Evolutionary conservation across 2,113 vertebrate species (phyloP), one percentile per base, ranked within the genome.

Genomic region (Zosterops borbonicus): DNA sequence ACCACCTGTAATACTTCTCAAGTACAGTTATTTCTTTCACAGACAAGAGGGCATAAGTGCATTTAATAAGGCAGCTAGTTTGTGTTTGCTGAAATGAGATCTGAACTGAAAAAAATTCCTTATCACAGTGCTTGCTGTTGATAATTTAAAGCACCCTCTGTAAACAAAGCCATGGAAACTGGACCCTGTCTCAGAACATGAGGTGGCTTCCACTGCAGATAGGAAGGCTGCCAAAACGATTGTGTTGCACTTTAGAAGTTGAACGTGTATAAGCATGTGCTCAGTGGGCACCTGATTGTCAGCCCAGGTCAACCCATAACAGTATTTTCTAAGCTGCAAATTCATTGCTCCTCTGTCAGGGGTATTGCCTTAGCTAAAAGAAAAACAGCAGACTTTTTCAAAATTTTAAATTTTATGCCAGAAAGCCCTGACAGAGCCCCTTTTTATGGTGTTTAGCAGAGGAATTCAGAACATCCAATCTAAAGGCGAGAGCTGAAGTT

Each of bases 91-190:
- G 78, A 80, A 82, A 69, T 15, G 24, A 80, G 33, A 83, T 29
- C 22, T 58, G 9, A 67, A 25, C 33, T 14, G 6, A 76, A 91
- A 93, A 78, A 78, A 28, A 3, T 20, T 65, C 55, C 39, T 73
- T 56, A 59, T 47, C 44, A 42, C 52, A 35, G 14, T 29, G 16
- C 31, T 47, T 0, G 0, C 5, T 83, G 69, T 1, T 67, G 56
- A n/a, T 55, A 60, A 87, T 75, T 95, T 83, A 96, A 82, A 80
- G 46, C 60, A 75, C 22, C n/a, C 46, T 73, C 53, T 74, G 44
- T 79, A 92, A 93, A 92, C 1, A 6, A 90, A 64, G 53, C 29
- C 47, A 77, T 15, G n/a, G 73, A 91, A 96, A 89, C 35, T 10
- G 12, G 41, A 68, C 28, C 42, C 55, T 84, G 68, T 62, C 52